Percentiles rank a stretch among this genome's conserved stretches.
Conservation (phyloP, 2,888 invertebrate genomes). For the Cactoblastis cactorum region DNA sequence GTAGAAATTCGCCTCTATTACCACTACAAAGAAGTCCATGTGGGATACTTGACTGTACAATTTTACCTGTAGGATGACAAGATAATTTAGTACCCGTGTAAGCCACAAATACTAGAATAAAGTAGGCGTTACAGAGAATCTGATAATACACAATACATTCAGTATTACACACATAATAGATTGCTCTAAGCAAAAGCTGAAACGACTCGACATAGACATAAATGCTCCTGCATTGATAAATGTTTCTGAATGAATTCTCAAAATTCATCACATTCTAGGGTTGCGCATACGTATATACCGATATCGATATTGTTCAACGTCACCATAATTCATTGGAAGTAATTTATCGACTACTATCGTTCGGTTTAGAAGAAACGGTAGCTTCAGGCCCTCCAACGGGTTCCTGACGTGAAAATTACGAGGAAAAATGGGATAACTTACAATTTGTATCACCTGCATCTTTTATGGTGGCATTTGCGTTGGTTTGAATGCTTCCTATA, state of each 20-base stretch:
- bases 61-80: not conserved
- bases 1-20: too few species aligned
- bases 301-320: slow-evolving; percentile 35
- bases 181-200: not conserved
- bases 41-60: too few species aligned
- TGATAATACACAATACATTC: not conserved
- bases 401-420: slow-evolving; percentile 51
- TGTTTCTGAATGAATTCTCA: slow-evolving; percentile 9
- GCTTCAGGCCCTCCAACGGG: slow-evolving; percentile 39
- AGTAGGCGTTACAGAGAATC: slow-evolving; percentile 1
- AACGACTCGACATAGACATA: slow-evolving; percentile 3
- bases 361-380: slow-evolving; percentile 48
- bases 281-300: slow-evolving; percentile 21
- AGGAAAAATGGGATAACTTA: slow-evolving; percentile 45
- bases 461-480: slow-evolving; percentile 6
- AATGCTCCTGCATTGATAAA: slow-evolving; percentile 9
- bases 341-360: slow-evolving; percentile 55
- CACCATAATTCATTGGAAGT: slow-evolving; percentile 45
- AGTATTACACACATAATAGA: slow-evolving; percentile 3
- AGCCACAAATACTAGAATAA: not conserved
- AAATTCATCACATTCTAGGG: slow-evolving; percentile 19
- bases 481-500: not conserved
- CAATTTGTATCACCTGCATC: slow-evolving; percentile 42
- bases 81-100: not conserved
- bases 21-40: too few species aligned